These are phyloP conservation scores for Hipparchia semele DNA, from an alignment of 2,888 invertebrate genomes.

Conservation along the genomic window DNA sequence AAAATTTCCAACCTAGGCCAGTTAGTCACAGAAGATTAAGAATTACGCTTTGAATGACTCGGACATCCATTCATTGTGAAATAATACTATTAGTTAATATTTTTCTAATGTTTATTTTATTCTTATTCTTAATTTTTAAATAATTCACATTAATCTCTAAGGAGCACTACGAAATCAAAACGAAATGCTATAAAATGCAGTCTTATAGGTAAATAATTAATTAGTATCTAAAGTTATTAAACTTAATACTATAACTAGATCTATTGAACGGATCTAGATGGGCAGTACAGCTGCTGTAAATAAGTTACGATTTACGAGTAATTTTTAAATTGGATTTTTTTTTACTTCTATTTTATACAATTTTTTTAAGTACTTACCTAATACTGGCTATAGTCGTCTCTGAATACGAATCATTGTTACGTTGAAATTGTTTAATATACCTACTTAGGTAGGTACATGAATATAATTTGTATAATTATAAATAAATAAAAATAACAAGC, in stretches of 20 bases:
- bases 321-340: too few species aligned
- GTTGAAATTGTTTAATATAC: too few species aligned
- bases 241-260: not conserved
- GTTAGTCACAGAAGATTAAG: too few species aligned
- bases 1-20: too few species aligned
- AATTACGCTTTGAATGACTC: not conserved
- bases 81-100: slow-evolving; percentile 6
- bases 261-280: not conserved
- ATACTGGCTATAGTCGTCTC: too few species aligned
- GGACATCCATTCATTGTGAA: not conserved
- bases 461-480: too few species aligned
- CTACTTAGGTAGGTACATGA: too few species aligned
- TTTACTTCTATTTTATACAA: too few species aligned
- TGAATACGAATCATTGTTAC: too few species aligned
- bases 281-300: not conserved
- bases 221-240: not conserved
- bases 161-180: not conserved
- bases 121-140: slow-evolving; percentile 1
- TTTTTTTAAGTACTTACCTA: too few species aligned
- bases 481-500: too few species aligned
- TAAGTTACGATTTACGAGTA: too few species aligned
- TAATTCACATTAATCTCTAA: slow-evolving; percentile 7
- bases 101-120: slow-evolving; percentile 6
- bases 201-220: slow-evolving; percentile 2
- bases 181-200: slow-evolving; percentile 18